Base-by-base conservation (phyloP, 2,113 vertebrate genomes). In the Phaetusa simplex region DNA sequence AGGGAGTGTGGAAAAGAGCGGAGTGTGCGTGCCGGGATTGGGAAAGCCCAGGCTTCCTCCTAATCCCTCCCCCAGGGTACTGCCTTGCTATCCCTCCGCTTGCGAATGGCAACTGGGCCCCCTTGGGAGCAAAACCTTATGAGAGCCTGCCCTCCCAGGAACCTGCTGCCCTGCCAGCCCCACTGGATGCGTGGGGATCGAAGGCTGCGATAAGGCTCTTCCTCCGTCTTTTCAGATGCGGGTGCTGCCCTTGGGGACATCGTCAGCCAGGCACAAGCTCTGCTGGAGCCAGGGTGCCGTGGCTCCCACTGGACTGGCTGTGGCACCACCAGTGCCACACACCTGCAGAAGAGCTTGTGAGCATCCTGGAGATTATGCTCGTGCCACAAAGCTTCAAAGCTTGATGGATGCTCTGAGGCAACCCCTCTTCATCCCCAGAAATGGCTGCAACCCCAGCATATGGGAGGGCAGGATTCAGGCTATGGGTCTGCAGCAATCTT, bases 311-410 rank as follows among this genome's bases (percentile, higher is more conserved):
- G 4, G 2, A 27, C 56, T 1, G 2, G 29, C 40, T 81, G 62
- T 0, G 0, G 56, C 30, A 71, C 38, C 9, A 5, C 8, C 59
- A 45, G 53, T 1, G 5, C 32, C 1, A 3, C 30, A 36, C 62
- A 77, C 14, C n/a, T 38, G 13, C 6, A 4, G 47, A 47, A 17
- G 43, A 76, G 22, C 42, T 67, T 55, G 22, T 0, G 0, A 87
- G 16, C 32, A 67, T 91, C 47, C 78, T 50, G 73, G n/a, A n/a
- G 61, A 38, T 90, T 71, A 38, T 24, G 20, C 24, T 88, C 29
- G 11, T 26, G 34, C 9, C 42, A 15, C 2, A 3, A 77, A 94
- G 30, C 40, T 70, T 94, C 53, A 76, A 61, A 88, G 58, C 50
- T 53, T 70, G n/a, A 70, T 1, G 14, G 56, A 17, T 78, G 22